Conservation (phyloP, 2,113 vertebrate species). For the Cnemophilus loriae region DNA sequence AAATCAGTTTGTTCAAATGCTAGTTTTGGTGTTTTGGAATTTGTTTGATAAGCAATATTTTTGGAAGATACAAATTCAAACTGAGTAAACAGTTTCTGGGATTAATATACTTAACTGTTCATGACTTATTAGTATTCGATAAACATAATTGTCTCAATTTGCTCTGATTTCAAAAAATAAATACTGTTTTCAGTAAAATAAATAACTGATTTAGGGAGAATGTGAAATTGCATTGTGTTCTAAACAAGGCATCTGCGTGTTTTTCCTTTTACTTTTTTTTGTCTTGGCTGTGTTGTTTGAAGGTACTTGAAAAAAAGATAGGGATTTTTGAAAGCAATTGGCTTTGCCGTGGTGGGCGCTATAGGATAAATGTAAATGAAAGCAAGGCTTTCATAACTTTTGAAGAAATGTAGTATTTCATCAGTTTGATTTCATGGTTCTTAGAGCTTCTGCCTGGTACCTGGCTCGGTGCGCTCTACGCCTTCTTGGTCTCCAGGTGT, state of each 20-base stretch:
- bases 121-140: not conserved
- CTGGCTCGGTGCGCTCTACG: not conserved
- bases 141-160: not conserved
- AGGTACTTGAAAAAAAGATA: not conserved
- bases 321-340: not conserved
- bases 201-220: not conserved
- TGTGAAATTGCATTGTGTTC: not conserved
- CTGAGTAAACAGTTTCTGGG: not conserved
- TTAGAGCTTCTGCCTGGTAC: not conserved
- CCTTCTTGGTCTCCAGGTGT: accelerated
- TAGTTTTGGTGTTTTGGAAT: not conserved
- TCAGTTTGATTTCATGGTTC: not conserved
- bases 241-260: not conserved
- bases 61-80: not conserved
- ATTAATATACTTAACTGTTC: not conserved
- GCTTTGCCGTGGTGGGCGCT: accelerated
- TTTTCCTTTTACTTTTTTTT: not conserved
- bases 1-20: not conserved
- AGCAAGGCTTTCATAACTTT: not conserved
- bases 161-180: not conserved
- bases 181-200: not conserved
- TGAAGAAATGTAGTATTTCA: not conserved
- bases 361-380: not conserved
- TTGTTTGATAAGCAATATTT: not conserved
- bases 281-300: not conserved